Conservation (phyloP, 2,113 vertebrate genomes). For the Phyllostomus hastatus region DNA sequence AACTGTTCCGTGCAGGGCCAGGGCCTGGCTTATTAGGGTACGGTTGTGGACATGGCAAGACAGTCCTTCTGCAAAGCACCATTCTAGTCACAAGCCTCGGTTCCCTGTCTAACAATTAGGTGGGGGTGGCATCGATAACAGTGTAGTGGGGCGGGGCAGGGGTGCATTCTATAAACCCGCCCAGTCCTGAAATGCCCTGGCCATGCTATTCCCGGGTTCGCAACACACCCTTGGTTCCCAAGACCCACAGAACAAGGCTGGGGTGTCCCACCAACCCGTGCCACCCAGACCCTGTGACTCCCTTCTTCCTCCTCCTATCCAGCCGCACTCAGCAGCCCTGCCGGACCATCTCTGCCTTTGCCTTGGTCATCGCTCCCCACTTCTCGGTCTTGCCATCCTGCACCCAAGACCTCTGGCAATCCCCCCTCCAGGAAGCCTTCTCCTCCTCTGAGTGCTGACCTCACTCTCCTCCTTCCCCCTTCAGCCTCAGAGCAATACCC, state of each 20-base stretch:
- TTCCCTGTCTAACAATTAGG: neutral
- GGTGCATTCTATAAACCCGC: neutral
- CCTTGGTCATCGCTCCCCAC: neutral
- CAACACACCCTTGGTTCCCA: neutral
- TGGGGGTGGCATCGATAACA: too few species aligned
- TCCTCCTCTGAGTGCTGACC: neutral
- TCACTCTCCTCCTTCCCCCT: neutral
- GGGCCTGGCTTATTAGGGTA: neutral
- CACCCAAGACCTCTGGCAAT: neutral
- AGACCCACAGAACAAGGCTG: neutral
- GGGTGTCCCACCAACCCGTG: neutral
- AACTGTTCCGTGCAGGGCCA: neutral
- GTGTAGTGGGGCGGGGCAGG: too few species aligned
- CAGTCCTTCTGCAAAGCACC: neutral
- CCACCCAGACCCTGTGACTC: neutral
- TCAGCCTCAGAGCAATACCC: neutral
- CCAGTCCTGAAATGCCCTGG: neutral
- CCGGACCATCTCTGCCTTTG: neutral
- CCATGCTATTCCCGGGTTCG: neutral
- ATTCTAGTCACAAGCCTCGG: neutral
- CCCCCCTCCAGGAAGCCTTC: neutral
- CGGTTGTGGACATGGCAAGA: neutral
- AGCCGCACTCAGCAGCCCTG: neutral
- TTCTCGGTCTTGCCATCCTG: neutral
- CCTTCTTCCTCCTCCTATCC: neutral